phyloP scores from a whole-genome alignment of 2,888 invertebrate species.

The Heliconius aoede region DNA sequence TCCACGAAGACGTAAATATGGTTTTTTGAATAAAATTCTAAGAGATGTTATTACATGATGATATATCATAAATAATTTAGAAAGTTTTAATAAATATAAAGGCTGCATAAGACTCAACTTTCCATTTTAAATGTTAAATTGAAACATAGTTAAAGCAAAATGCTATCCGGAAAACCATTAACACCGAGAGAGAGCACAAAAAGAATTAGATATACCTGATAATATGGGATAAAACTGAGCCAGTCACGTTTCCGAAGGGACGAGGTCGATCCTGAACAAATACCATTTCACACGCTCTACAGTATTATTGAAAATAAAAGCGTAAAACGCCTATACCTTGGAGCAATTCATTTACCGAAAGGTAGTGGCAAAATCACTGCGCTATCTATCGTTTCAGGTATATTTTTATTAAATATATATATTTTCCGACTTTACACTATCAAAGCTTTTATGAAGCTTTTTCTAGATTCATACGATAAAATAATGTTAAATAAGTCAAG shows the following conservation, averaged over 20 bases:
- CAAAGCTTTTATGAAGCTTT: no score
- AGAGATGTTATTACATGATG: no score
- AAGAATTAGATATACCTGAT: constrained; percentile 39
- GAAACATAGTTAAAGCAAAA: constrained; percentile 8
- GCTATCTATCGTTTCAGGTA: background rate
- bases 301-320: constrained; percentile 45
- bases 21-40: background rate
- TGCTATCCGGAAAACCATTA: constrained; percentile 1
- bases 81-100: background rate
- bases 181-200: constrained; percentile 15
- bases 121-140: constrained; percentile 16
- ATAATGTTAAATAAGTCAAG: background rate
- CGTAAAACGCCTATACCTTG: constrained; percentile 38
- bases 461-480: background rate
- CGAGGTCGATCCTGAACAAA: constrained; percentile 45
- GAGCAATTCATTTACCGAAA: constrained; percentile 36
- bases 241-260: constrained; percentile 46
- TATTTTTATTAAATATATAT: background rate
- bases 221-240: constrained; percentile 43
- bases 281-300: constrained; percentile 46
- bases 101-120: background rate
- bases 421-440: background rate
- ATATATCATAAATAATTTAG: background rate
- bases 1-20: background rate
- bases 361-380: constrained; percentile 11